These are phyloP conservation scores for Boloria euphrosyne DNA, from an alignment of 2,888 invertebrate genomes.

Conservation along the genomic window DNA sequence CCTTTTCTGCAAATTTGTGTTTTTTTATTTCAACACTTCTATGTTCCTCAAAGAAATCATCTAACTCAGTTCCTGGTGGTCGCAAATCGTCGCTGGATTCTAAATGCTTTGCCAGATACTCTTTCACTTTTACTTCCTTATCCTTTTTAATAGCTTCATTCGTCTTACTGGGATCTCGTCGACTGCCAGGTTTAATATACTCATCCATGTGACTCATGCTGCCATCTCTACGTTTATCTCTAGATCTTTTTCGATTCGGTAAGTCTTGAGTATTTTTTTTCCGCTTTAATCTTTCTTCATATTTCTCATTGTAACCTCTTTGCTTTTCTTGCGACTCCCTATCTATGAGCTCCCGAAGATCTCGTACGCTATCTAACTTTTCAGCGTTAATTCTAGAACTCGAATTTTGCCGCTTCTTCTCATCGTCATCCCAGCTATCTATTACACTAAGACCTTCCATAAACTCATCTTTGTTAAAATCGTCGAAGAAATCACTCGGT, in stretches of 20 bases:
- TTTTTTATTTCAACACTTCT: constrained; percentile 39
- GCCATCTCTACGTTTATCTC: constrained; percentile 39
- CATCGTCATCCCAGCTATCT: constrained; percentile 69
- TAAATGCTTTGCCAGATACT: constrained; percentile 67
- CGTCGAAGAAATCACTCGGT: constrained; percentile 77
- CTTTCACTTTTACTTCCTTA: constrained; percentile 74
- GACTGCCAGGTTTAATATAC: constrained; percentile 70
- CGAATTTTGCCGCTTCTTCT: constrained; percentile 39
- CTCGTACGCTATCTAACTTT: constrained; percentile 55
- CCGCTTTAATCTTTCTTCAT: constrained; percentile 25
- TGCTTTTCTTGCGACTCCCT: constrained; percentile 40
- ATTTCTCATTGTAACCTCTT: constrained; percentile 31
- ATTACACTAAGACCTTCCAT: constrained; percentile 75
- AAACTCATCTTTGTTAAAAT: constrained; percentile 72
- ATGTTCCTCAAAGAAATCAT: constrained; percentile 61
- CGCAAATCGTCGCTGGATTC: constrained; percentile 65
- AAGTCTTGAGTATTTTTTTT: constrained; percentile 22
- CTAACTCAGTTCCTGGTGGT: constrained; percentile 75
- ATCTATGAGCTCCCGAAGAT: constrained; percentile 60
- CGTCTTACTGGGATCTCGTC: constrained; percentile 72
- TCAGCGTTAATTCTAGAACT: constrained; percentile 48
- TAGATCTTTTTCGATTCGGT: constrained; percentile 20
- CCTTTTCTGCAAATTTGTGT: constrained; percentile 16
- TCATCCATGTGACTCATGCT: constrained; percentile 53
- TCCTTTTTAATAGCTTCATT: constrained; percentile 71